Base-by-base conservation (phyloP, 2,797 vertebrate species). In the Catharus ustulatus region DNA sequence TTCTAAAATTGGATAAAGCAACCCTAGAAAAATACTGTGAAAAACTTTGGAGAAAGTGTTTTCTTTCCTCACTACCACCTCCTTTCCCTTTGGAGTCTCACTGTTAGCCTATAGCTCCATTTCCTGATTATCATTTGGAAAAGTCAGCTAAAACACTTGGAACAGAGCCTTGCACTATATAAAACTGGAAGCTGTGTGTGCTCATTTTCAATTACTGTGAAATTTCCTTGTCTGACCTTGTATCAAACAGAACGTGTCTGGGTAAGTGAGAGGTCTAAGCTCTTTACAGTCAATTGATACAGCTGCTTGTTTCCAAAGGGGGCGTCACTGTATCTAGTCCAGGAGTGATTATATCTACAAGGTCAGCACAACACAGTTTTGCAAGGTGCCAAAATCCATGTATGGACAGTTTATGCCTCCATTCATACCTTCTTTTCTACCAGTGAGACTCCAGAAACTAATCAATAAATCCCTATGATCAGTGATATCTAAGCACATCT, bases 11-110 rank as follows among this genome's bases (percentile, higher is more conserved):
- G 32, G 8, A 21, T 24, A 83, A 48, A 64, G 11, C 9, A 90
- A 79, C 2, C 2, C 12, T 15, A 88, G 46, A 76, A 61, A 63
- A 92, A 75, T 19, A 55, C 11, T 22, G 7, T 18, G 22, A 30
- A 13, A 89, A 46, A 63, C 11, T 66, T 55, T 13, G 8, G 22
- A 86, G 46, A 42, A 8, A 49, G 16, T 10, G 34, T 49, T 85
- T 79, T 26, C 15, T 64, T 10, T 82, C 15, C 4, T 42, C 23
- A 8, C 55, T 85, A 40, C 10, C 0, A 0, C 15, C 20, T 57
- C 15, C n/a, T 75, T 77, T 27, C 7, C 24, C 15, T 75, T 54
- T 78, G 15, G 10, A 45, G 1, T 63, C 42, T 42, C 29, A 74
- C 11, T 10, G 49, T 5, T 27, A 66, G 4, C 8, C 15, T 48